Evolutionary conservation across 2,888 invertebrate genomes (phyloP).

Genomic region (Tetheella fluctuosa): DNA sequence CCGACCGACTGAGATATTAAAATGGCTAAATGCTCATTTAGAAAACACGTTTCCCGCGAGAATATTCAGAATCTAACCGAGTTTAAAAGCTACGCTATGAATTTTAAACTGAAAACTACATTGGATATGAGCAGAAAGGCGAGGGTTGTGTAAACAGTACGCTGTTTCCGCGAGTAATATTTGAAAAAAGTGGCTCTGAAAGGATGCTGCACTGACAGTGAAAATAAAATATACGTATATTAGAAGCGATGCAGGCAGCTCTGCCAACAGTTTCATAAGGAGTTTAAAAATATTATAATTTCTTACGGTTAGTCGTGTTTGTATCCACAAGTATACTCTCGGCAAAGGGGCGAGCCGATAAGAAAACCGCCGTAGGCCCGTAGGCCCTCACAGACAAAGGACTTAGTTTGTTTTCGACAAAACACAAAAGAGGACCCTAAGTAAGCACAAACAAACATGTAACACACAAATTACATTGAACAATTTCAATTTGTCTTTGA

Average conservation of each 20-base stretch:
- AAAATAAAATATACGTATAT: conserved; percentile 54
- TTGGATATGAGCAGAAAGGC: conserved; percentile 71
- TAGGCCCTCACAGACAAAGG: conserved; percentile 63
- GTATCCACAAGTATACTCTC: conserved; percentile 24
- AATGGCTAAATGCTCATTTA: conserved; percentile 63
- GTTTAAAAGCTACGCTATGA: conserved; percentile 74
- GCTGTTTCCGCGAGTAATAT: conserved; percentile 64
- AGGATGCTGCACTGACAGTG: conserved; percentile 52
- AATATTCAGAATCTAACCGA: conserved; percentile 68
- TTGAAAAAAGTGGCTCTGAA: conserved; percentile 64
- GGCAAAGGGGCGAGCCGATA: conserved; percentile 53
- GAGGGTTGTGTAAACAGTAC: conserved; percentile 66
- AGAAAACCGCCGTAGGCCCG: conserved; percentile 67
- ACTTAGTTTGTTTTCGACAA: conserved; percentile 66
- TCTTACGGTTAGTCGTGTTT: conserved; percentile 22
- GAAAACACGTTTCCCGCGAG: conserved; percentile 50
- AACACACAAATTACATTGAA: conserved; percentile 60
- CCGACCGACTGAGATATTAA: conserved; percentile 41
- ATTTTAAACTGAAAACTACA: conserved; percentile 76
- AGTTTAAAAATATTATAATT: conserved; percentile 22
- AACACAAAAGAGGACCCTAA: conserved; percentile 71
- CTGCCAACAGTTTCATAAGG: conserved; percentile 28
- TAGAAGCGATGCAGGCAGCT: conserved; percentile 23
- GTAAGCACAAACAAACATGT: conserved; percentile 66
- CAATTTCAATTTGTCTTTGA: conserved; percentile 59